These are phyloP conservation scores for Caenorhabditis panamensis DNA, from an alignment of 2,888 invertebrate species.

Conservation along the genomic window DNA sequence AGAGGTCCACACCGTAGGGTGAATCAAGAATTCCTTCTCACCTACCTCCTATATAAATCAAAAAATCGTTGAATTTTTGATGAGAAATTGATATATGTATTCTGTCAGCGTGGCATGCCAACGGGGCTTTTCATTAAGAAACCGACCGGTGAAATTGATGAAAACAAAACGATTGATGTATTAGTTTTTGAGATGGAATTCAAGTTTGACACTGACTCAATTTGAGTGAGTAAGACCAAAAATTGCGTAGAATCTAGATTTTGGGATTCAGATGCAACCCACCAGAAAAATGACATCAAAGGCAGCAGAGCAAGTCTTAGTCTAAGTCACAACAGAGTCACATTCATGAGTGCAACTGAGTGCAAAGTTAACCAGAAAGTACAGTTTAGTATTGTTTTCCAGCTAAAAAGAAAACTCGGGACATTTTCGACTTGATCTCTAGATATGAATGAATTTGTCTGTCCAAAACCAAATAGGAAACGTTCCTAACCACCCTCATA, in stretches of 20 bases:
- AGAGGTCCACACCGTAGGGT: conserved; percentile 6
- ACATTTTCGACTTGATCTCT: too few relatives aligned
- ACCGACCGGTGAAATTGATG: not conserved
- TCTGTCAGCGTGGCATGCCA: conserved; percentile 21
- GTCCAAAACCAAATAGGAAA: not conserved
- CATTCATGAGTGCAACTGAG: not conserved
- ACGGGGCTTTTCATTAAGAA: not conserved
- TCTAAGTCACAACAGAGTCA: not conserved
- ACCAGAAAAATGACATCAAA: conserved; percentile 1
- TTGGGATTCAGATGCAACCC: not conserved
- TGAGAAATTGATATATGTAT: conserved; percentile 53
- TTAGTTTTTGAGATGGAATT: not conserved
- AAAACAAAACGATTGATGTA: conserved; percentile 12
- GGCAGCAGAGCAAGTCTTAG: conserved; percentile 1
- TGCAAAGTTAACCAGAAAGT: not conserved
- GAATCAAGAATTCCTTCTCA: conserved; percentile 41
- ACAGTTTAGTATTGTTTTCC: not conserved
- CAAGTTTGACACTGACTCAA: not conserved
- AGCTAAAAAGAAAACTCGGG: too few relatives aligned
- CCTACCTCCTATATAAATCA: conserved; percentile 41
- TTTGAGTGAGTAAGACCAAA: not conserved
- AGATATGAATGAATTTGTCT: not conserved
- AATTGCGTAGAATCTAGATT: not conserved
- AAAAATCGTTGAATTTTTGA: conserved; percentile 52
- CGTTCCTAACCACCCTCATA: not conserved